A percentile compares a stretch with the other conserved stretches of the same genome.
Evolutionary conservation across 2,113 vertebrate species (phyloP).

Genomic region (Hepsetus odoe): DNA sequence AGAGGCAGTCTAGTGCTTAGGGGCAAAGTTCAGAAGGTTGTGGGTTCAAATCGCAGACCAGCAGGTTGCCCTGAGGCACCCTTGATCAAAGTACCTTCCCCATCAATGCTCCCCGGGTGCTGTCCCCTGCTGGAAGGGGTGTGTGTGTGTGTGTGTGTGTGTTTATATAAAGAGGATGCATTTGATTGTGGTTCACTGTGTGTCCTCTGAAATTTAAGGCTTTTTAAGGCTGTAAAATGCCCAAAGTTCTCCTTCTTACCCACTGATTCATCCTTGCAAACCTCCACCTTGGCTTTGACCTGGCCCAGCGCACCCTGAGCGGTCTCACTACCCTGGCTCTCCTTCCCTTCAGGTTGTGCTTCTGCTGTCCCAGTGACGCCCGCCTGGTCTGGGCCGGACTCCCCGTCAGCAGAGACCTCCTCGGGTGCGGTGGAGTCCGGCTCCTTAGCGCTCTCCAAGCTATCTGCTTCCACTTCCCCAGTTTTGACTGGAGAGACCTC

Average conservation of each 20-base stretch:
- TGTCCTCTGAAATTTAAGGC: no score
- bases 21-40: no score
- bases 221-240: no score
- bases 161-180: no score
- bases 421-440: slow-evolving; percentile 78
- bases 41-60: no score
- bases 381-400: slow-evolving; percentile 50
- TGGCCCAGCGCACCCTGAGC: slow-evolving; percentile 92
- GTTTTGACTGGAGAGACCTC: slow-evolving; percentile 78
- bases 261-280: slow-evolving; percentile 98
- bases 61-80: no score
- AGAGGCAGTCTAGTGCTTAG: no score
- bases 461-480: slow-evolving; percentile 69
- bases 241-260: slow-evolving; percentile 73
- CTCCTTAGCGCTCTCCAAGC: slow-evolving; percentile 75
- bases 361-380: neutral
- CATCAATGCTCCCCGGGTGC: no score
- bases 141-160: no score
- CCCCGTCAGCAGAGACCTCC: slow-evolving; percentile 46
- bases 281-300: slow-evolving; percentile 97
- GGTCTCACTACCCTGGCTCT: slow-evolving; percentile 71
- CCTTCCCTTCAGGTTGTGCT: slow-evolving; percentile 69
- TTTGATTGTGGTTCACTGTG: no score
- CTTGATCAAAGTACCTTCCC: no score
- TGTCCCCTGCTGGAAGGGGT: no score